Conservation (phyloP, 1,140 invertebrate genomes). For the Hypothenemus hampei region DNA sequence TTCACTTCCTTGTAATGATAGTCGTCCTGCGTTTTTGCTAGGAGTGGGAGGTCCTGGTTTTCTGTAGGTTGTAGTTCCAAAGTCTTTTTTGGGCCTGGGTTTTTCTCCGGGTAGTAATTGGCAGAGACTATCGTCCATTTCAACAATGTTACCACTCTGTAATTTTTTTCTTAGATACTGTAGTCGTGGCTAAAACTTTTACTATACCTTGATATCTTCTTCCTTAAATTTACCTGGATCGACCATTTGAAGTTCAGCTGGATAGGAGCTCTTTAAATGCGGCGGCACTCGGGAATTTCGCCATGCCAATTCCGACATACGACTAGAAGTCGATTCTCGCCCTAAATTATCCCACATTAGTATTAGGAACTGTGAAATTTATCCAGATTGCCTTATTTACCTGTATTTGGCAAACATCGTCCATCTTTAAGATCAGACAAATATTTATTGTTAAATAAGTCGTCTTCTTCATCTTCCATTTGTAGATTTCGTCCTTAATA, state of each 20-base stretch:
- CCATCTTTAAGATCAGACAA: slow-evolving; percentile 59
- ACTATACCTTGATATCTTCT: slow-evolving; percentile 69
- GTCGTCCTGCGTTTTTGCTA: slow-evolving; percentile 71
- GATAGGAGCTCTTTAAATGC: slow-evolving; percentile 85
- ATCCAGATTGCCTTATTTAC: background rate
- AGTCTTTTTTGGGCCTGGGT: slow-evolving; percentile 50
- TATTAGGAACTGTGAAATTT: too few species aligned
- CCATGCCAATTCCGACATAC: slow-evolving; percentile 68
- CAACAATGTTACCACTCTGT: slow-evolving; percentile 52
- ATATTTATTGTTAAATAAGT: slow-evolving; percentile 73
- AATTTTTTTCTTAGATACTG: background rate
- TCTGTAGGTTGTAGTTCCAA: slow-evolving; percentile 67
- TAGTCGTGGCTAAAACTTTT: too few species aligned
- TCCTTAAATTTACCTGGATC: slow-evolving; percentile 52
- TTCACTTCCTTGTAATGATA: slow-evolving; percentile 55
- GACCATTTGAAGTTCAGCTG: slow-evolving; percentile 74
- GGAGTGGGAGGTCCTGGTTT: slow-evolving; percentile 78
- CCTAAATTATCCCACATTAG: too few species aligned
- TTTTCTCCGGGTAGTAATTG: slow-evolving; percentile 55
- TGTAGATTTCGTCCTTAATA: slow-evolving; percentile 52
- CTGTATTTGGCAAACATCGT: slow-evolving; percentile 29
- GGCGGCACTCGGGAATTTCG: slow-evolving; percentile 82
- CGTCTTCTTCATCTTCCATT: slow-evolving; percentile 78
- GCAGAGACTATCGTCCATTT: slow-evolving; percentile 57
- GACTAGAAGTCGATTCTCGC: slow-evolving; percentile 38